Evolutionary conservation across 2,888 invertebrate genomes (phyloP), one percentile per base, ranked within the genome.

Genomic region (Epinotia brunnichana): DNA sequence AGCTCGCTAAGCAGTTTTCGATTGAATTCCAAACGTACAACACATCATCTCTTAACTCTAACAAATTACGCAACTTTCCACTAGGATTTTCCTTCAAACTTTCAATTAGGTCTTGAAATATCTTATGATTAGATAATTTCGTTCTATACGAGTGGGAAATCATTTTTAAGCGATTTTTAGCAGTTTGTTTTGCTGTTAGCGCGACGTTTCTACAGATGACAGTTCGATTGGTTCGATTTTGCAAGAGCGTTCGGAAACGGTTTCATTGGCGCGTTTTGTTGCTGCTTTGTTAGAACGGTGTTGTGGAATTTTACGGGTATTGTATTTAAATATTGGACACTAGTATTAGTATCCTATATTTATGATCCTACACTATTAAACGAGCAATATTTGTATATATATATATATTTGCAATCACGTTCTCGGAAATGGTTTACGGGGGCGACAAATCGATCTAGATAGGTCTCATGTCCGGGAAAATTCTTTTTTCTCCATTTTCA

Each of bases 21-120:
- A 92, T 87, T 1, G 94, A 91, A 82, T 95, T 94, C 96, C 96
- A 96, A 78, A 95, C 92, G 81, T 95, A 96, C 70, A 96, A 87
- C 78, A 95, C 94, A 85, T 95, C 95, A 77, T 96, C 95, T 74
- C 94, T 94, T 69, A 95, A 93, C 79, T 94, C 94, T 39, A 96
- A 83, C 77, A 96, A 93, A 87, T 95, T 95, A 74, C 93, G 91
- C 77, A 95, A 94, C 79, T 95, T 95, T 74, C 90, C 92, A 75
- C 88, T 88, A 39, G 89, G 77, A 83, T 85, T 90, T 79, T 94
- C 94, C 61, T 92, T 89, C 41, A 96, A 84, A 79, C 92, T 90
- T 56, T 92, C 91, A 78, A 94, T 94, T 66, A 95, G 81, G 76
- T 94, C 94, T 79, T 94, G 91, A 80, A 96, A 95, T 78, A 96